Base-by-base conservation (phyloP, 2,113 vertebrate species). In the Halcyon malimbica region DNA sequence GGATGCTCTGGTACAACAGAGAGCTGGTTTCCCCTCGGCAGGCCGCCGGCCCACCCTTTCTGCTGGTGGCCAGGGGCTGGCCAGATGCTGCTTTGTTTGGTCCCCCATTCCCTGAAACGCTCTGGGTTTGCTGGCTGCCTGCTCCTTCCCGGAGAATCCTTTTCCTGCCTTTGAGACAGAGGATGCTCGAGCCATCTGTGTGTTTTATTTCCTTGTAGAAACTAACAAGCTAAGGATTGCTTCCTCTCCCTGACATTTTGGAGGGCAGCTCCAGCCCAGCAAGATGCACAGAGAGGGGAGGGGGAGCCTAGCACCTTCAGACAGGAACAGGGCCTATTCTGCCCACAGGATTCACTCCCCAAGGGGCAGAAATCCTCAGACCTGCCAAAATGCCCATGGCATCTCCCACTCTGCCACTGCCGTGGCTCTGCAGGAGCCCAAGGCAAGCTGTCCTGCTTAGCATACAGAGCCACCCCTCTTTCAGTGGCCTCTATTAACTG, bases 131-230 rank as follows among this genome's bases (percentile, higher is more conserved):
- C 57, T 95, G 95, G 82, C 91, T 39, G 84, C 91, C 91, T 87
- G 67, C 87, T 97, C 63, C 90, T 89, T 86, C 89, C 96, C 69
- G 5, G 93, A 96, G 95, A 94, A 96, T 94, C 95, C 83, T 95
- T 96, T 97, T 97, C 97, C 97, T 97, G 95, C 91, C 94, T 97
- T 97, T 97, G 94, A 96, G 92, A 94, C 89, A 88, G 89, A 97
- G 91, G 95, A 96, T 96, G 93, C 93, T 96, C 64, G 12, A 95
- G 79, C 95, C 95, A 97, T 97, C 97, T 97, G 96, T 86, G 94
- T 20, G 26, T 29, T 93, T 96, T 96, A 96, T 96, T 96, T 97
- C 94, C 93, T 94, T 80, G 41, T 92, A 96, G 93, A 96, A 94
- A 92, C 92, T 96, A 93, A 95, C 95, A 95, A 95, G 91, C 83